Percentiles rank a stretch among this genome's conserved stretches.
Conservation (phyloP, 1,140 invertebrate genomes). For the Sinella curviseta region DNA sequence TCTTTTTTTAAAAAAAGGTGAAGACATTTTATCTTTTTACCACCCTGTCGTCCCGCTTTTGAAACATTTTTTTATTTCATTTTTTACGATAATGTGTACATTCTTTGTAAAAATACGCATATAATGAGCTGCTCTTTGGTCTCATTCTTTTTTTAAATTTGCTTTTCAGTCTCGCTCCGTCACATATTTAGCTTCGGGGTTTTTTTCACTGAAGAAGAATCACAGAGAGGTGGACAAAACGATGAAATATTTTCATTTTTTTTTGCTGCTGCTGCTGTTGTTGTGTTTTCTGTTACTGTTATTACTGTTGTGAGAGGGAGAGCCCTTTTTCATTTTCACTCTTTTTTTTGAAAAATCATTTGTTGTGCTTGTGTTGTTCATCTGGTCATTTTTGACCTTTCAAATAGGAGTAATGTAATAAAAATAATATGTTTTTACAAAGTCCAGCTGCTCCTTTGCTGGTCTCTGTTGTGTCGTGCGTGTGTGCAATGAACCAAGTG, state of each 20-base stretch:
- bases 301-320: no score
- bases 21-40: no score
- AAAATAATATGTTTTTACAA: no score
- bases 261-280: no score
- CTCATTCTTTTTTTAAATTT: background rate
- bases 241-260: background rate
- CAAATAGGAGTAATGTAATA: background rate
- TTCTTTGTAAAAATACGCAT: constrained; percentile 1
- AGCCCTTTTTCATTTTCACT: no score
- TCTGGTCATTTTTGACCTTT: constrained; percentile 17
- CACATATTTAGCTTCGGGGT: background rate
- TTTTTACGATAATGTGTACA: no score
- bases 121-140: background rate
- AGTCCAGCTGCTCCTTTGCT: background rate
- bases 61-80: no score
- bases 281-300: no score
- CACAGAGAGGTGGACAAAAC: no score
- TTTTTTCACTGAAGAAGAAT: no score
- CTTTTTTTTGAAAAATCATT: constrained; percentile 16
- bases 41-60: no score
- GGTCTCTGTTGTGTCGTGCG: background rate
- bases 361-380: background rate
- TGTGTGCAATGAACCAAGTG: background rate
- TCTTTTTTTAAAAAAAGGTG: no score
- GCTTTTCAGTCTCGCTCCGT: background rate